Evolutionary conservation across 2,113 vertebrate genomes (phyloP), one percentile per base, ranked within the genome.

Genomic region (Thunnus thynnus): DNA sequence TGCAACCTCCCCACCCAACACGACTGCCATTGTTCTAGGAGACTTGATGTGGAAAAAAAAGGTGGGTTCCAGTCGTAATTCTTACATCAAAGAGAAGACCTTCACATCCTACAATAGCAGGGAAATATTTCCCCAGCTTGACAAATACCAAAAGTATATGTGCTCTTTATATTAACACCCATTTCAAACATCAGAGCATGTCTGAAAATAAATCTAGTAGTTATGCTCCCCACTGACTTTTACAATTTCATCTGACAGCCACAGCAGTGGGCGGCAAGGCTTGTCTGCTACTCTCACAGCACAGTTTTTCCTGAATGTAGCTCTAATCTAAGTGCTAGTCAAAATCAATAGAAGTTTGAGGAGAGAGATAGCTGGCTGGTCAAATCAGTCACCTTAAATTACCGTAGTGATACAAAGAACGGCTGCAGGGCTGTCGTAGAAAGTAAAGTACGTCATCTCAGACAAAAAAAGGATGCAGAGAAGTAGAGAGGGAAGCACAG

Each of bases 211-310:
- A 70, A 76, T 67, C 6, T 20, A 9, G 30, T 18, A 9, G 11
- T 48, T 67, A 6, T 61, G 47, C 41, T 67, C 36, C 46, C 61
- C 12, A 14, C 50, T 68, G 32, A 64, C n/a, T 64, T 75, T 25
- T 58, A 82, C 57, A 63, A 70, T 69, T 78, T 57, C 13, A 50
- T 61, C 72, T 83, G 68, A 83, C 76, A 83, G 63, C 57, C n/a
- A 22, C 13, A 58, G 78, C 54, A 41, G 68, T 54, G 9, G 12
- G 63, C 76, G 25, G 60, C 20, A 44, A 69, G 81, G 48, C 47
- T 20, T 41, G 64, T 82, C 60, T 73, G 78, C 64, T 25, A 22
- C 48, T 68, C 56, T 78, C 47, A 79, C 61, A 72, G 36, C 7
- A 20, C 57, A 20, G 57, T 60, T 65, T 78, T 71, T 77, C 52